Conservation (phyloP, 2,113 vertebrate genomes). For the Psittacula cyanocephala region DNA sequence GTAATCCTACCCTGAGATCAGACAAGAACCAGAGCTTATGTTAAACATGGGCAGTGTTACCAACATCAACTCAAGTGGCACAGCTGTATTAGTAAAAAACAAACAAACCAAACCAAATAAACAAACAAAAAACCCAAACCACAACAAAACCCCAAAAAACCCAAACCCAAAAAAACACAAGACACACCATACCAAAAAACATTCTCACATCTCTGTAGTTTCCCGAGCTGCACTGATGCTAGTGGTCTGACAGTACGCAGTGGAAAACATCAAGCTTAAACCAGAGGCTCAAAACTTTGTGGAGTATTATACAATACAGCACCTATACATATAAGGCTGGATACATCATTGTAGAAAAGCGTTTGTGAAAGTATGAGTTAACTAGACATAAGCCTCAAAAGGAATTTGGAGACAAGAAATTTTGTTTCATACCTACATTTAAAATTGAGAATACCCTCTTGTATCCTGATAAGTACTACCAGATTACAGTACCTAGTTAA, state of each 20-base stretch:
- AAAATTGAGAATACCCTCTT: background rate
- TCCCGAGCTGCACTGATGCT: background rate
- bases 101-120: background rate
- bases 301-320: background rate
- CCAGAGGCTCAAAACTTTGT: background rate
- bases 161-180: background rate
- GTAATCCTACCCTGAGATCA: background rate
- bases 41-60: background rate
- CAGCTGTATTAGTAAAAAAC: background rate
- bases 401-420: background rate
- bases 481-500: background rate
- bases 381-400: background rate
- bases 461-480: background rate
- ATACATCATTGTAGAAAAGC: background rate
- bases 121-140: background rate
- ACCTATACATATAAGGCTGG: background rate
- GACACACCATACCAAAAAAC: background rate
- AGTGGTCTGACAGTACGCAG: fast-evolving
- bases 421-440: background rate
- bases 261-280: background rate
- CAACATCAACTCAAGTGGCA: background rate
- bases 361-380: background rate
- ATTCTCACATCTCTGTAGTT: background rate
- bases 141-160: background rate
- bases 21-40: fast-evolving